Conservation (phyloP, 2,797 vertebrate genomes). For the Thalassophryne amazonica region DNA sequence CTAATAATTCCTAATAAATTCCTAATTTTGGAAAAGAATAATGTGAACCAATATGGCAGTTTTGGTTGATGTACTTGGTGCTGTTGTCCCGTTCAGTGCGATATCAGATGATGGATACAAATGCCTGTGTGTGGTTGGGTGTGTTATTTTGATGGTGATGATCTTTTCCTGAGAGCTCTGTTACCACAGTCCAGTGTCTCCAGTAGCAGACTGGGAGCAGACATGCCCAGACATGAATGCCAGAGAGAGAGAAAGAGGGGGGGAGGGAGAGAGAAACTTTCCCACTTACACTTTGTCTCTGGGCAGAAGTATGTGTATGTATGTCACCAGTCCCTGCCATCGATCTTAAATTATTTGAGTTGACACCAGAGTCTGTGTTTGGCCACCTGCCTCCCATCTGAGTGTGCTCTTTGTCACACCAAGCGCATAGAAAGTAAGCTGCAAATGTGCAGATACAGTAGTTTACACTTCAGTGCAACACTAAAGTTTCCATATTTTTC, state of each 20-base stretch:
- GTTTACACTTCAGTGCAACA: no score
- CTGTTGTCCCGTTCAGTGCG: slow-evolving; percentile 33
- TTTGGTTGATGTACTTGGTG: slow-evolving; percentile 6
- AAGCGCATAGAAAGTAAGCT: neutral
- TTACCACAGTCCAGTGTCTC: slow-evolving; percentile 73
- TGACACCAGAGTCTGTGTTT: slow-evolving; percentile 47
- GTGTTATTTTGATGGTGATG: slow-evolving; percentile 66
- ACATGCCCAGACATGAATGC: slow-evolving; percentile 75
- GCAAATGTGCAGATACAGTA: neutral
- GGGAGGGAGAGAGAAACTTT: no score
- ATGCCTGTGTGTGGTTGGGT: slow-evolving; percentile 48
- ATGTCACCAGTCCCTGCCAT: slow-evolving; percentile 30
- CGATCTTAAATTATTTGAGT: slow-evolving; percentile 39
- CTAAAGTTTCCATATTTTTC: no score
- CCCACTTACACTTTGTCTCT: slow-evolving; percentile 48
- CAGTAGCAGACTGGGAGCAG: slow-evolving; percentile 50
- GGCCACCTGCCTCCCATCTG: slow-evolving; percentile 34
- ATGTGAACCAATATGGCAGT: no score
- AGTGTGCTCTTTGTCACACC: slow-evolving; percentile 3
- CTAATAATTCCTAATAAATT: no score
- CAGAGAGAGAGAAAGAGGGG: no score
- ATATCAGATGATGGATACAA: slow-evolving; percentile 41
- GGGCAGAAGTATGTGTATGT: slow-evolving; percentile 56
- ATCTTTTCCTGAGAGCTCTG: slow-evolving; percentile 69
- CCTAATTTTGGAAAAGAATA: no score